Evolutionary conservation across 2,888 invertebrate species (phyloP).

Genomic region (Anthophora plumipes): DNA sequence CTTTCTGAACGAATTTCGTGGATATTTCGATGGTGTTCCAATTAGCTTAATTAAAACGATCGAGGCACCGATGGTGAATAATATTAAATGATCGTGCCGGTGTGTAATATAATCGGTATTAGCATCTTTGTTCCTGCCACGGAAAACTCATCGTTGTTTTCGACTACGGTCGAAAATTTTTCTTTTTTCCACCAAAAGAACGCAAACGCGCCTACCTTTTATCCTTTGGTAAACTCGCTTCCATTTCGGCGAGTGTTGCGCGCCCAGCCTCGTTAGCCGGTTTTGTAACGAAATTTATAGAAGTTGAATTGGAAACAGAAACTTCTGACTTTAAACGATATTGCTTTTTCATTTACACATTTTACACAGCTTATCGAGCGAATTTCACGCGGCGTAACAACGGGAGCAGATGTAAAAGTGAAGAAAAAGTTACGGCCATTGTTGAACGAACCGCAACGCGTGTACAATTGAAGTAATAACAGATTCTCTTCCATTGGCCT

Average conservation of each 20-base stretch:
- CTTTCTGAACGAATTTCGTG: too few species aligned
- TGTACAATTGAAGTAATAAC: too few species aligned
- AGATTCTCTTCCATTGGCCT: neutral
- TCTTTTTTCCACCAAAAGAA: neutral
- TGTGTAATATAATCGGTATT: neutral
- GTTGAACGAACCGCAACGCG: neutral
- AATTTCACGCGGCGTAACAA: neutral
- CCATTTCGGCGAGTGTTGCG: neutral
- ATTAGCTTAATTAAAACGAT: neutral
- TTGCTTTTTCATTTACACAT: constrained; percentile 29
- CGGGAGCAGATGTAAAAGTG: neutral
- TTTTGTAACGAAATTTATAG: constrained; percentile 24
- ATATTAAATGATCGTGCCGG: neutral
- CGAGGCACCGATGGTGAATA: neutral
- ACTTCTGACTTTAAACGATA: constrained; percentile 30
- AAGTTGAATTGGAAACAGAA: constrained; percentile 29
- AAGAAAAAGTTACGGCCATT: neutral
- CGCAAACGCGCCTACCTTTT: too few species aligned
- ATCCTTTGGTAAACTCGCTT: too few species aligned
- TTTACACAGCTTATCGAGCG: constrained; percentile 27
- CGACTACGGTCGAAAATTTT: neutral
- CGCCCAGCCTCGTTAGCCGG: constrained; percentile 12
- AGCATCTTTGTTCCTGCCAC: neutral
- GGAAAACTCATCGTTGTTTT: constrained; percentile 1
- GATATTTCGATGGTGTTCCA: neutral